These are phyloP conservation scores for Acholoe squamosa DNA, from an alignment of 2,888 invertebrate genomes.

Conservation along the genomic window DNA sequence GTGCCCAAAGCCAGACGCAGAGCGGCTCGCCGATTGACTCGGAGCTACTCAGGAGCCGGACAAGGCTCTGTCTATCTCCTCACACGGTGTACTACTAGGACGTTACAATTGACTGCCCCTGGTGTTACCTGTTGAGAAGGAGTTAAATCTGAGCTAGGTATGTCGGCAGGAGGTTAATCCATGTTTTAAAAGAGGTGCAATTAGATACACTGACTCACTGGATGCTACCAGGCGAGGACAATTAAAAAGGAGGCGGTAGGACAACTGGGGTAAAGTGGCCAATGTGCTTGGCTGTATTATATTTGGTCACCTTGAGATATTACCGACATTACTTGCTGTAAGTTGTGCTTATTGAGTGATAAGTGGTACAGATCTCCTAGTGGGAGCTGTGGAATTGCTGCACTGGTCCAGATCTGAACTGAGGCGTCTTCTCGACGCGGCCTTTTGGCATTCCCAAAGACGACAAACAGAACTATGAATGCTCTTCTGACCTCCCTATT, in stretches of 20 bases:
- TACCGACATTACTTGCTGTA: too few species aligned
- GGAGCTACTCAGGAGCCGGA: background rate
- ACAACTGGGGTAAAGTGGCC: too few species aligned
- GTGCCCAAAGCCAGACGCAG: constrained; percentile 20
- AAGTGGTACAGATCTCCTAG: too few species aligned
- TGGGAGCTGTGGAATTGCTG: background rate
- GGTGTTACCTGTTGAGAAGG: background rate
- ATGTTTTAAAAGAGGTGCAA: too few species aligned
- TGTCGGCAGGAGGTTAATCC: too few species aligned
- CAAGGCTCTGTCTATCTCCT: background rate
- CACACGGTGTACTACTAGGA: background rate
- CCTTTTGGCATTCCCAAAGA: background rate
- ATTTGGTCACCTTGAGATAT: too few species aligned
- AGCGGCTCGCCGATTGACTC: background rate
- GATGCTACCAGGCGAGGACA: too few species aligned
- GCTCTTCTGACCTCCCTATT: background rate
- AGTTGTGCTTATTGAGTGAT: too few species aligned
- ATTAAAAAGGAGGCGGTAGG: too few species aligned
- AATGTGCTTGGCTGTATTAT: too few species aligned
- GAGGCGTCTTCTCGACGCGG: background rate
- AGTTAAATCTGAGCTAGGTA: too few species aligned
- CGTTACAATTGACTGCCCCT: background rate
- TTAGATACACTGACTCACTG: too few species aligned
- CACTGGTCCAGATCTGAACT: background rate
- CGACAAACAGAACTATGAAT: background rate